These are phyloP conservation scores for Agrotis exclamationis DNA, from an alignment of 2,888 invertebrate species.

Conservation along the genomic window DNA sequence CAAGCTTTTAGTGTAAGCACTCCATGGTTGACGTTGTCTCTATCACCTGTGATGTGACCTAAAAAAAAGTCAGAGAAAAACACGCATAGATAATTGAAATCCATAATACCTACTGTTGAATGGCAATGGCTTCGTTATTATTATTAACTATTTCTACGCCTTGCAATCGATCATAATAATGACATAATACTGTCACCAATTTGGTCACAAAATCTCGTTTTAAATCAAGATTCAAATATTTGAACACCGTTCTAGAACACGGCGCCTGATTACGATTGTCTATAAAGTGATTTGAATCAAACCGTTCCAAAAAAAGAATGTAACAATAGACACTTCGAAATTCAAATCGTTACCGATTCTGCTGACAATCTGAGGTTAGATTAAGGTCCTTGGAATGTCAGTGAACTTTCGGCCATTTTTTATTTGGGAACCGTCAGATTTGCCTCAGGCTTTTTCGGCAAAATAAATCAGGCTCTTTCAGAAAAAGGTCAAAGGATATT, in stretches of 20 bases:
- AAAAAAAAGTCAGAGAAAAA: too few relatives aligned
- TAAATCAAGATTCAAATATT: constrained; percentile 21
- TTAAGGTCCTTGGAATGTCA: constrained; percentile 7
- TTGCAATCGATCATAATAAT: background rate
- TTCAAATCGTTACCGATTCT: constrained; percentile 34
- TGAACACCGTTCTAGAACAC: background rate
- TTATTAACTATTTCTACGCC: background rate
- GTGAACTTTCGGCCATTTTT: constrained; percentile 7
- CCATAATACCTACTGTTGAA: background rate
- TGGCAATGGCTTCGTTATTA: background rate
- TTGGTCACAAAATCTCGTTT: constrained; percentile 10
- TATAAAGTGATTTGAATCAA: constrained; percentile 14
- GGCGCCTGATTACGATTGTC: constrained; percentile 2
- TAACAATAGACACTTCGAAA: constrained; percentile 46
- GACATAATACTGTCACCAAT: background rate
- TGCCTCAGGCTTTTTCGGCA: background rate
- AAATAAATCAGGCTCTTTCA: constrained; percentile 9
- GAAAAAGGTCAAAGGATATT: background rate
- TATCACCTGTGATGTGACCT: too few relatives aligned
- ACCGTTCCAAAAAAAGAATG: constrained; percentile 26
- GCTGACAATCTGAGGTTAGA: background rate
- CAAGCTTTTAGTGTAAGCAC: too few relatives aligned
- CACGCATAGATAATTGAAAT: too few relatives aligned
- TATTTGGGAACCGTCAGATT: background rate
- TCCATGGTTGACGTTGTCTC: too few relatives aligned